Evolutionary conservation across 2,113 vertebrate genomes (phyloP).

Genomic region (Hyperopisus bebe): DNA sequence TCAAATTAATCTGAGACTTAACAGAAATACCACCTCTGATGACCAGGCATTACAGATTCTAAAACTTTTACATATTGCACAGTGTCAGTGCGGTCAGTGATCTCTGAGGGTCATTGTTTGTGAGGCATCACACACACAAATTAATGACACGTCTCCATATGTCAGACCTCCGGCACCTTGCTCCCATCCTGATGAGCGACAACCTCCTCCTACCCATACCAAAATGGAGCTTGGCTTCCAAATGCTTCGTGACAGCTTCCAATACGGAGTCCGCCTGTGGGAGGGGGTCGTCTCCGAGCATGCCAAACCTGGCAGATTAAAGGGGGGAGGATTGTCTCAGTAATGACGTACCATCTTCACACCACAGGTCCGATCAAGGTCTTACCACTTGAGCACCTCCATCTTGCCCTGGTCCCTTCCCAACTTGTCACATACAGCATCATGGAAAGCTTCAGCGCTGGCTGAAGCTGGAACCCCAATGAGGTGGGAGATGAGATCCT

Average conservation of each 20-base stretch:
- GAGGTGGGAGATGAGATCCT: constrained; percentile 75
- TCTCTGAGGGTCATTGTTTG: background rate
- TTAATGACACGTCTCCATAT: background rate
- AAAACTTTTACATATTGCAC: background rate
- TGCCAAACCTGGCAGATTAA: constrained; percentile 70
- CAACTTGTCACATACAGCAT: constrained; percentile 63
- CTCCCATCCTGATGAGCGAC: background rate
- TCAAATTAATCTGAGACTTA: background rate
- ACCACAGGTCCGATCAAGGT: background rate
- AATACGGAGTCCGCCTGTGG: constrained; percentile 73
- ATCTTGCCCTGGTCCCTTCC: constrained; percentile 65
- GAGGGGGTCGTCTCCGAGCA: constrained; percentile 74
- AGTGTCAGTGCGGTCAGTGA: background rate
- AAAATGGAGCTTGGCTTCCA: constrained; percentile 76
- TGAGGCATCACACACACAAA: background rate
- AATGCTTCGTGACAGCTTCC: constrained; percentile 76
- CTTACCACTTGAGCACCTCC: constrained; percentile 76
- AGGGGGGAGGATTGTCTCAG: constrained; percentile 59
- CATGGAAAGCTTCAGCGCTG: constrained; percentile 58
- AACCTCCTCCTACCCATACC: constrained; percentile 57
- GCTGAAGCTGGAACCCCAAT: constrained; percentile 64
- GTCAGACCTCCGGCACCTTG: background rate
- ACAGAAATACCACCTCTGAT: background rate
- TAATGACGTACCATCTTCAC: background rate
- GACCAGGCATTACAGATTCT: background rate